phyloP scores from a whole-genome alignment of 2,888 invertebrate genomes.

The Meandrusa payeni region DNA sequence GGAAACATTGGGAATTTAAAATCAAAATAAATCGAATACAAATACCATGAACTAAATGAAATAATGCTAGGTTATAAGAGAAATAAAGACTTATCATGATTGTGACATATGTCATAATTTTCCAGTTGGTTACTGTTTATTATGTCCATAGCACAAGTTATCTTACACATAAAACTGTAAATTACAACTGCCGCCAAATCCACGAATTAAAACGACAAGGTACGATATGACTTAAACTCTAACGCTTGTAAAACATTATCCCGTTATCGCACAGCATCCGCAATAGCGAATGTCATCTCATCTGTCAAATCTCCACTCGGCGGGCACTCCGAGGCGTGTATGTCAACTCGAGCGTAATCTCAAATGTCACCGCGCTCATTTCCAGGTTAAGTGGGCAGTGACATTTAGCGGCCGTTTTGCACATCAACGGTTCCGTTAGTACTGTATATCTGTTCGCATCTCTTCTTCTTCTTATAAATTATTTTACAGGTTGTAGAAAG shows the following conservation, averaged over 20 bases:
- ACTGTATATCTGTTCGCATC: too few species aligned
- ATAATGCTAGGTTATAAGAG: too few species aligned
- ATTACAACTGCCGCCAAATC: too few species aligned
- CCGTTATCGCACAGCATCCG: constrained; percentile 7
- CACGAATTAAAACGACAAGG: too few species aligned
- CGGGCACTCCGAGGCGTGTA: constrained; percentile 8
- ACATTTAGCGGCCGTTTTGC: constrained; percentile 39
- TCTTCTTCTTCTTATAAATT: not conserved
- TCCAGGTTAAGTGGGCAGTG: constrained; percentile 45
- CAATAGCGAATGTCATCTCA: constrained; percentile 3
- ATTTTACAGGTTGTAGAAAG: not conserved
- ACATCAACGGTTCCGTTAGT: constrained; percentile 28
- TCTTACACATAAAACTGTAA: too few species aligned
- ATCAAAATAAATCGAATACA: too few species aligned
- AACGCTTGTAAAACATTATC: constrained; percentile 1
- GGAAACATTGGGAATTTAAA: too few species aligned
- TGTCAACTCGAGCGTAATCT: constrained; percentile 15
- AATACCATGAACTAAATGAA: too few species aligned
- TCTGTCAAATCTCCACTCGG: constrained; percentile 9
- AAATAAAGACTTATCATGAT: too few species aligned
- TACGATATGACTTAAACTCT: not conserved
- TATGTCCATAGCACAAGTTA: too few species aligned
- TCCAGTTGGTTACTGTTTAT: too few species aligned
- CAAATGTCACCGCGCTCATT: constrained; percentile 32
- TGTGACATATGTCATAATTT: too few species aligned